Evolutionary conservation across 2,113 vertebrate genomes (phyloP), one percentile per base, ranked within the genome.

Genomic region (Prunella himalayana): DNA sequence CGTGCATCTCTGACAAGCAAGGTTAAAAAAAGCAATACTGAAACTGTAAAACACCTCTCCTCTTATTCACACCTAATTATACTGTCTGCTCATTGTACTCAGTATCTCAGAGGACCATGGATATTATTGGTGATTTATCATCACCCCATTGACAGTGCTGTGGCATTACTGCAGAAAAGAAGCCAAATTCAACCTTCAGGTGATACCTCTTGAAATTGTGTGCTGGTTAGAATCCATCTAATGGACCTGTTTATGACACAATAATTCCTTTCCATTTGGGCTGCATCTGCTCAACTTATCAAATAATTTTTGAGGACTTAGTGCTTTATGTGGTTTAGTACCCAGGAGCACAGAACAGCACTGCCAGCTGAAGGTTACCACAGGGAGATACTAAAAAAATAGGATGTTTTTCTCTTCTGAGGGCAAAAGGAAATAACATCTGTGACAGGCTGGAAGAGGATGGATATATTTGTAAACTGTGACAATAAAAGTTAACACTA

Each of bases 401-500:
- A 70, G 49, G 44, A 84, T 56, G 77, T 42, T 91, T 88, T 82
- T 68, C n/a, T 89, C 88, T 95, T 96, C 80, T 50, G 30, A 94
- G 49, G 92, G 79, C 17, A 41, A 94, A 87, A 96, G 82, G 59
- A 97, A 97, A 92, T 84, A 96, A 95, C 6, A 15, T 53, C 49
- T 83, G 87, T 44, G 79, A 94, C 90, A 94, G 82, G 45, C 89
- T 95, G 82, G 73, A 89, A 93, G 51, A 77, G 82, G 87, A 91
- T 91, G 72, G 89, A 97, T 92, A 91, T 92, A 96, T 97, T 96
- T 97, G 93, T 97, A 96, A 97, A 95, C 61, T 49, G 57, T 60
- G 83, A 97, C 90, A 97, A 97, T 95, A 95, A 94, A 96, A 97
- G 90, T 97, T 97, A 95, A 95, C 78, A 81, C 72, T 69, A 64